phyloP scores from a whole-genome alignment of 1,140 invertebrate genomes.

The Steinernema khuongi region DNA sequence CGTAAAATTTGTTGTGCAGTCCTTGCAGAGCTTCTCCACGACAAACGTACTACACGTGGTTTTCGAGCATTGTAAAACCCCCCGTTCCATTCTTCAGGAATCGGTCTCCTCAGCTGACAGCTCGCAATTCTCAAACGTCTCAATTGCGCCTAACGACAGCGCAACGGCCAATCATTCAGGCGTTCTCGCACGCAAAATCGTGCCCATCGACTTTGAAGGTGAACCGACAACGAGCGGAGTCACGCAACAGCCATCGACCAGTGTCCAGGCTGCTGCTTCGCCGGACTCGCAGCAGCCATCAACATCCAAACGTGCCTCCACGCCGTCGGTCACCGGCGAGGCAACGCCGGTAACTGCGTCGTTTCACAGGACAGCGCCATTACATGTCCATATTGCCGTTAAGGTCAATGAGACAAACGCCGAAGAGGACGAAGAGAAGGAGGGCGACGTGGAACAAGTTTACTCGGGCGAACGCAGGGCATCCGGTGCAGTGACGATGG shows the following conservation, averaged over 20 bases:
- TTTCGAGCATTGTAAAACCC: not conserved
- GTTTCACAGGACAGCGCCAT: not conserved
- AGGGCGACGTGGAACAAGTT: conserved; percentile 7
- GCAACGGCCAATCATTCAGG: not conserved
- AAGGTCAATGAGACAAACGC: not conserved
- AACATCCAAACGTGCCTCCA: not conserved
- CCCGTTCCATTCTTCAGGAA: not conserved
- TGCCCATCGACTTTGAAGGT: conserved; percentile 1
- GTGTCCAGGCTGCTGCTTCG: not conserved
- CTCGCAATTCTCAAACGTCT: conserved; percentile 22
- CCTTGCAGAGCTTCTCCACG: conserved; percentile 65
- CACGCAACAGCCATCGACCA: not conserved
- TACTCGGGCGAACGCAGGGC: not conserved
- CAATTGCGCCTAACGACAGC: conserved; percentile 12
- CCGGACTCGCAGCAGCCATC: not conserved
- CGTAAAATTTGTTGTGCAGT: conserved; percentile 85
- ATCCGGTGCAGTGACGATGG: conserved; percentile 12
- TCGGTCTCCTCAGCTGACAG: conserved; percentile 15
- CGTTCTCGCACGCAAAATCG: not conserved
- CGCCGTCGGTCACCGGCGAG: not conserved
- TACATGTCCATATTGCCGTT: not conserved
- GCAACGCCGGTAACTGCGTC: conserved; percentile 1
- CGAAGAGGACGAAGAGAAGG: conserved; percentile 20
- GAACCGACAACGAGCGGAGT: not conserved
- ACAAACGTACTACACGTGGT: not conserved